Evolutionary conservation across 2,797 vertebrate species (phyloP).

Genomic region (Valencia hispanica): DNA sequence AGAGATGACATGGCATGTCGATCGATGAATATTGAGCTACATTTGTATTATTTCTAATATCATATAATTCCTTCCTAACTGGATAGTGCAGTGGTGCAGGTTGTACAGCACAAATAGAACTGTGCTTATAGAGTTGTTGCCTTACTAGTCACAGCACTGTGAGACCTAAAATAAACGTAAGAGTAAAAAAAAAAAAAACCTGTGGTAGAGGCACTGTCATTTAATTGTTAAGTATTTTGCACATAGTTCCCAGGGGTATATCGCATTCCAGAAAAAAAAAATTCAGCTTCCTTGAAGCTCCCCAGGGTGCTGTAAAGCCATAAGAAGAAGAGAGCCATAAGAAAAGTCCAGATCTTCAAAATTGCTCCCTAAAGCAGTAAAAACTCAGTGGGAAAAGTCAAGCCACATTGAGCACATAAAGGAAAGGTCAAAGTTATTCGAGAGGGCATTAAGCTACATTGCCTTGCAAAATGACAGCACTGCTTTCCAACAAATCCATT

Average conservation of each 20-base stretch:
- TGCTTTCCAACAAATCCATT: conserved; percentile 51
- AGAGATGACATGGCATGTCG: conserved; percentile 53
- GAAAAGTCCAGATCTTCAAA: conserved; percentile 59
- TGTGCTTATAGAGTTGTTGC: conserved; percentile 38
- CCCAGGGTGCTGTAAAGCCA: conserved; percentile 39
- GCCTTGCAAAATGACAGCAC: conserved; percentile 55
- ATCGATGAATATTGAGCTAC: conserved; percentile 80
- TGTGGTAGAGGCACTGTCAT: conserved; percentile 17
- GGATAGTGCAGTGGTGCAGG: conserved; percentile 35
- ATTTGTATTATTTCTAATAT: conserved; percentile 81
- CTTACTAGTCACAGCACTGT: conserved; percentile 35
- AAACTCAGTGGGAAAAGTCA: conserved; percentile 58
- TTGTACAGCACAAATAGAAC: conserved; percentile 58
- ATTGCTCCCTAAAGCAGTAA: conserved; percentile 45
- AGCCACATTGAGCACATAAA: conserved; percentile 69
- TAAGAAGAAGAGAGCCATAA: conserved; percentile 47
- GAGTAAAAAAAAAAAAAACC: conserved; percentile 6
- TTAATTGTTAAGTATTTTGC: conserved; percentile 46
- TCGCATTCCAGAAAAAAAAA: conserved; percentile 35
- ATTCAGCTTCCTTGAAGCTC: conserved; percentile 18
- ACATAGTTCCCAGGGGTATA: conserved; percentile 27
- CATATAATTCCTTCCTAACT: conserved; percentile 67
- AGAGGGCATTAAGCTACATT: conserved; percentile 68
- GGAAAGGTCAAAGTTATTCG: conserved; percentile 58
- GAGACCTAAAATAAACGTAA: conserved; percentile 8